Percentiles rank a stretch among this genome's conserved stretches.
Conservation (phyloP, 2,888 invertebrate species). For the Ephialtes manifestator region DNA sequence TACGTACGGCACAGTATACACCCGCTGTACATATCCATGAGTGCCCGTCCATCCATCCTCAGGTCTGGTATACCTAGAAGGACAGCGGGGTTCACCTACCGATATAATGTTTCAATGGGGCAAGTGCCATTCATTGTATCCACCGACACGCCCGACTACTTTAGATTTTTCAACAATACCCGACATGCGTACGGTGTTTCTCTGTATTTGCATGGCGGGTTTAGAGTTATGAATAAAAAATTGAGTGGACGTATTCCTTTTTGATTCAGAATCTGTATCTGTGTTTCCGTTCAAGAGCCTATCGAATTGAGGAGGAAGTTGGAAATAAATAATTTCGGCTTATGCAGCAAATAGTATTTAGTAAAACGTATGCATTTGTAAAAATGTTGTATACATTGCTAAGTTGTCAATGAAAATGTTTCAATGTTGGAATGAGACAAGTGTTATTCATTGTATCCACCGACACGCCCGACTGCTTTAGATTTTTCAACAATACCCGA, state of each 20-base stretch:
- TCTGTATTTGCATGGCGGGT: slow-evolving; percentile 32
- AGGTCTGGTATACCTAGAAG: slow-evolving; percentile 26
- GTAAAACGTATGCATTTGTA: no score
- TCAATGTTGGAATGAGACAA: slow-evolving; percentile 78
- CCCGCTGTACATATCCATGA: slow-evolving; percentile 20
- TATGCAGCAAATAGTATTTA: no score
- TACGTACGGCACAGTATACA: slow-evolving; percentile 9
- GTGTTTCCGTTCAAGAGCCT: no score
- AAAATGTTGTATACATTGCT: no score
- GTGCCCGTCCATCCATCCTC: slow-evolving; percentile 67
- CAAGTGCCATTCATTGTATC: slow-evolving; percentile 78
- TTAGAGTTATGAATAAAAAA: slow-evolving; percentile 3
- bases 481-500: slow-evolving; percentile 63
- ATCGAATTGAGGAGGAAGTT: no score
- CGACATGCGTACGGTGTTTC: slow-evolving; percentile 5
- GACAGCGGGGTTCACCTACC: slow-evolving; percentile 73
- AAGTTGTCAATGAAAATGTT: no score
- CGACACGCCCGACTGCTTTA: slow-evolving; percentile 77
- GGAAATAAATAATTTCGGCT: no score
- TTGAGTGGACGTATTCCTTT: neutral
- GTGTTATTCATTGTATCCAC: slow-evolving; percentile 76
- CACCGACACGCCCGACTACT: slow-evolving; percentile 76
- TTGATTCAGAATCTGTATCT: neutral
- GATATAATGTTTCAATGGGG: slow-evolving; percentile 78
- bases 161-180: slow-evolving; percentile 69